These are phyloP conservation scores for Fragum fragum DNA, from an alignment of 2,888 invertebrate species.

Conservation along the genomic window DNA sequence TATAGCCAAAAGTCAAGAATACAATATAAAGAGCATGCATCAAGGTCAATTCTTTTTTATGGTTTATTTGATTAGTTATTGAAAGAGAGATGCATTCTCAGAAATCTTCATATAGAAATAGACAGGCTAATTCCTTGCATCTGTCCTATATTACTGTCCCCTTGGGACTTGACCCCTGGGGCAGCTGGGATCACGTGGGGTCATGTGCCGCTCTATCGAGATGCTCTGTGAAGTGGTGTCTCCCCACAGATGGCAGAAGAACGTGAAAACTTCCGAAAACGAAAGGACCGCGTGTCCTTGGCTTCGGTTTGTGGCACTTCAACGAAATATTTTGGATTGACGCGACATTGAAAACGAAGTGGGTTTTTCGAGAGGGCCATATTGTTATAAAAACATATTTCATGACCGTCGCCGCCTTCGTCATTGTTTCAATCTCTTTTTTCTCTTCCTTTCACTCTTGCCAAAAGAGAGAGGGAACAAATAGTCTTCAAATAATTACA, in stretches of 20 bases:
- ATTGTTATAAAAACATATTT: slow-evolving; percentile 17
- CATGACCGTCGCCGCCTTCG: slow-evolving; percentile 8
- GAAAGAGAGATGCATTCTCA: slow-evolving; percentile 8
- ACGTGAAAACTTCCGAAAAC: slow-evolving; percentile 32
- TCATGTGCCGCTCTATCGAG: slow-evolving; percentile 45
- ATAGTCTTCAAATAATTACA: too few relatives aligned
- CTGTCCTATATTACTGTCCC: slow-evolving; percentile 49
- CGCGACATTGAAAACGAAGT: slow-evolving; percentile 2
- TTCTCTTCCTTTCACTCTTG: not conserved
- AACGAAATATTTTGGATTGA: not conserved
- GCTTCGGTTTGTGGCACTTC: slow-evolving; percentile 1
- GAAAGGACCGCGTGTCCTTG: slow-evolving; percentile 57
- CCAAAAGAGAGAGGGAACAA: too few relatives aligned
- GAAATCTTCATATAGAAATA: slow-evolving; percentile 7
- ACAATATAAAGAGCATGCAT: too few relatives aligned
- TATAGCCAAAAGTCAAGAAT: too few relatives aligned
- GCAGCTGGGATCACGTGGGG: slow-evolving; percentile 42
- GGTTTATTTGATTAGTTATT: not conserved
- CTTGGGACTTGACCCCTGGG: slow-evolving; percentile 56
- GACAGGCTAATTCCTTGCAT: slow-evolving; percentile 57
- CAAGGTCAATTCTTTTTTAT: not conserved
- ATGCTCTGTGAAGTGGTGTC: slow-evolving; percentile 22
- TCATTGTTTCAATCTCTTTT: not conserved
- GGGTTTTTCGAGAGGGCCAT: slow-evolving; percentile 18
- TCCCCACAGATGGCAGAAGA: slow-evolving; percentile 56